phyloP scores from a whole-genome alignment of 2,797 vertebrate species.

The Xiphorhynchus erythropygius region DNA sequence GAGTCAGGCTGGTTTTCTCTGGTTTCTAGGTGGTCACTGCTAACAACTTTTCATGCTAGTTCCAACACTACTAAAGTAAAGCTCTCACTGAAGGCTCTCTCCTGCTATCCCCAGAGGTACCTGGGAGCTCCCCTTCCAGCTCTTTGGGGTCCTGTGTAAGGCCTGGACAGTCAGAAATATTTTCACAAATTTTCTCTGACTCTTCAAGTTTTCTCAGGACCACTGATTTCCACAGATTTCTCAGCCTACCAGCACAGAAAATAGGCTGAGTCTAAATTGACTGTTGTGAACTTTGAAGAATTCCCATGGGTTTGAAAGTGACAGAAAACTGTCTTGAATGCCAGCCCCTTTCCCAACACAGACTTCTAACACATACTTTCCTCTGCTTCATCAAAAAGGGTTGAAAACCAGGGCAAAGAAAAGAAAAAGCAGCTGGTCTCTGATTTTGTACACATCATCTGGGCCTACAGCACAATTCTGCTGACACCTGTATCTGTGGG shows the following conservation, averaged over 20 bases:
- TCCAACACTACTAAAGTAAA: neutral
- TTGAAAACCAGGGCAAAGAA: neutral
- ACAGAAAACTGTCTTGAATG: neutral
- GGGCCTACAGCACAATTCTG: neutral
- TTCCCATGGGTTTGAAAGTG: neutral
- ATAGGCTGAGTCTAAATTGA: neutral
- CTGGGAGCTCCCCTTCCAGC: neutral
- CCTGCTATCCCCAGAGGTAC: neutral
- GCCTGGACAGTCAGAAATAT: neutral
- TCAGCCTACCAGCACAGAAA: neutral
- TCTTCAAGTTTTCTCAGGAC: neutral
- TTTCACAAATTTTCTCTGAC: neutral
- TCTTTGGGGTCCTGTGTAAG: neutral
- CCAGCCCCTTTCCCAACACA: neutral
- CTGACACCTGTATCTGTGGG: accelerated
- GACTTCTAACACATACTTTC: neutral
- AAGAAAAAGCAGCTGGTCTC: neutral
- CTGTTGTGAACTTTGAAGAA: neutral
- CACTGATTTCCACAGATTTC: neutral
- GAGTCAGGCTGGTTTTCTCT: neutral
- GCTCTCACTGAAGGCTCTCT: neutral
- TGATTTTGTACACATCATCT: neutral
- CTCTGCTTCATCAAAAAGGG: neutral
- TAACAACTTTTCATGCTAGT: neutral
- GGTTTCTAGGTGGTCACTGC: neutral